Evolutionary conservation across 1,140 invertebrate species (phyloP), one percentile per base, ranked within the genome.

Genomic region (Pseudomyrmex cubaensis): DNA sequence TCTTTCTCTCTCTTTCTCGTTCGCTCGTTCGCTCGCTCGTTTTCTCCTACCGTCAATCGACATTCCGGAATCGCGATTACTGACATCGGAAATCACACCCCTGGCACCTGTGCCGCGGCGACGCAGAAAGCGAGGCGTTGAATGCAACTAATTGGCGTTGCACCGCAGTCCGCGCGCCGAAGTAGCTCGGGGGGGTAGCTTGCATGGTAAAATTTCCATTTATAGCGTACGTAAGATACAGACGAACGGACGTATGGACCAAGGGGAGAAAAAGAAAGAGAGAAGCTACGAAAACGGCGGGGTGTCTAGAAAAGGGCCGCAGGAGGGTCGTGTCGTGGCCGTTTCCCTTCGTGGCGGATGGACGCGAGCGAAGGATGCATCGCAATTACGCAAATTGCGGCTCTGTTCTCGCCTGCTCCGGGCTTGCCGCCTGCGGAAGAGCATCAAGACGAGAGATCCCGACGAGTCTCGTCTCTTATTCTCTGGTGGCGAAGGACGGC

Each of bases 361-460:
- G 35, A 70, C 52, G 44, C 22, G 22, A 57, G 61, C 66, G 67
- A 77, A 85, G 77, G 74, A 66, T 76, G 90, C 86, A 92, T 92
- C 91, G 90, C 90, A 93, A 93, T 93, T 93, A 93, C 92, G 92
- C 92, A 93, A 93, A 93, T 93, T 93, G 91, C 91, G 90, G 92
- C 90, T 92, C 92, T 90, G 92, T 93, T 93, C 92, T 93, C 91
- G 92, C 92, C 92, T 92, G 89, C 90, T 91, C 82, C 76, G 86
- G 87, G 91, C 89, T 90, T 83, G 52, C 63, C 78, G 87, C 86
- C 86, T 87, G 87, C 87, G 86, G 85, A 87, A 87, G 84, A 89
- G 85, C 83, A 69, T 85, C 88, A 69, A 78, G 85, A 85, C 88
- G 87, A 85, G 83, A 35, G 35, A 35, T 35, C 35, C 35, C 85